These are phyloP conservation scores for Camelus bactrianus DNA, from an alignment of 2,113 vertebrate species.

Conservation along the genomic window DNA sequence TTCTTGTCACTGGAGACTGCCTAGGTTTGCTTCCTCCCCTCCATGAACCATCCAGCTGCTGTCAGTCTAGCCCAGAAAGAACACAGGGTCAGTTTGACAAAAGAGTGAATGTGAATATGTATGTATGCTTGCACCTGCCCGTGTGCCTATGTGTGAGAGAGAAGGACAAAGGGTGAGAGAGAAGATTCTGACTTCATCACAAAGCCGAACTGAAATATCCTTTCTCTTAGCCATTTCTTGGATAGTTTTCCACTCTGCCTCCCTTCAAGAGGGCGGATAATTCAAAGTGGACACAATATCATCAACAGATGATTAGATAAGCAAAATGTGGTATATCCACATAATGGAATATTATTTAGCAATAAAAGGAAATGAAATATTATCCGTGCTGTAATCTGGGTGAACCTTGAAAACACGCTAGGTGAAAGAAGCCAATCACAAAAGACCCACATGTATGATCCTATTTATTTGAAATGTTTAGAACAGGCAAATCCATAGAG, in stretches of 20 bases:
- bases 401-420: too few relatives aligned
- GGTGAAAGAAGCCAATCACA: too few relatives aligned
- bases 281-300: background rate
- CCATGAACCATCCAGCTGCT: background rate
- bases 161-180: background rate
- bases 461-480: too few relatives aligned
- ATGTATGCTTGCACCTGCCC: background rate
- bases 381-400: too few relatives aligned
- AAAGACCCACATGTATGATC: too few relatives aligned
- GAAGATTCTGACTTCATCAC: background rate
- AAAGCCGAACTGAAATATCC: constrained; percentile 3
- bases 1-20: background rate
- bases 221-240: constrained; percentile 42
- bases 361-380: too few relatives aligned
- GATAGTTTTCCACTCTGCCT: background rate
- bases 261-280: background rate
- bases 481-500: too few relatives aligned
- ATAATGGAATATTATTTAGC: too few relatives aligned
- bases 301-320: too few relatives aligned
- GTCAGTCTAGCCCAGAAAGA: background rate
- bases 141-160: background rate
- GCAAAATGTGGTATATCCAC: too few relatives aligned
- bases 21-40: background rate
- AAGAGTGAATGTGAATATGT: fast-evolving
- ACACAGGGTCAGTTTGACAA: background rate